These are phyloP conservation scores for Tetranychus truncatus DNA, from an alignment of 2,888 invertebrate genomes.

Conservation along the genomic window DNA sequence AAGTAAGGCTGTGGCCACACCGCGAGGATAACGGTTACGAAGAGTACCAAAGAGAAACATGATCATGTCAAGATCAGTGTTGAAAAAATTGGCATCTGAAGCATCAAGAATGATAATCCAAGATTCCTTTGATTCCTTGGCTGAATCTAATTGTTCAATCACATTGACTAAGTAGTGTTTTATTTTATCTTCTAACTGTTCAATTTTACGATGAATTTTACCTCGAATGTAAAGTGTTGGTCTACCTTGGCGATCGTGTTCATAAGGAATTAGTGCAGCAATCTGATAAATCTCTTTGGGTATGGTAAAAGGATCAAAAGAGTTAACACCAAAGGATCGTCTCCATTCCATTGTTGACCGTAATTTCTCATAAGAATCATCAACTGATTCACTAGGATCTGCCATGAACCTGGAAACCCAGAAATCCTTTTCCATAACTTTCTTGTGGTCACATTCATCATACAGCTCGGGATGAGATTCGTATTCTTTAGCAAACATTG, in stretches of 20 bases:
- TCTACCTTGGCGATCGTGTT: not conserved
- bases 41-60: conserved; percentile 10
- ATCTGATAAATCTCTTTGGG: conserved; percentile 13
- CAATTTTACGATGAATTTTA: conserved; percentile 13
- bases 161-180: conserved; percentile 8
- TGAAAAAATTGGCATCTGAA: conserved; percentile 1
- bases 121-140: not conserved
- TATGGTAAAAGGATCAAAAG: conserved; percentile 6
- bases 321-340: conserved; percentile 5
- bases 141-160: conserved; percentile 3
- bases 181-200: not conserved
- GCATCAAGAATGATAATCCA: conserved; percentile 7
- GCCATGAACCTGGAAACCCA: conserved; percentile 9
- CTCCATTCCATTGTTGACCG: not conserved
- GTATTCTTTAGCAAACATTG: not conserved
- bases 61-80: conserved; percentile 12
- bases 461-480: conserved; percentile 7
- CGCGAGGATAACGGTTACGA: conserved; percentile 7
- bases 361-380: not conserved
- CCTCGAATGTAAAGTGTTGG: conserved; percentile 8
- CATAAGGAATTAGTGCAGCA: conserved; percentile 2
- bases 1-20: not conserved
- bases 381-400: not conserved
- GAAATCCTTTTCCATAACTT: conserved; percentile 6
- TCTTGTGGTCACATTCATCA: not conserved